These are phyloP conservation scores for Ooceraea biroi DNA, from an alignment of 1,140 invertebrate genomes.

Conservation along the genomic window DNA sequence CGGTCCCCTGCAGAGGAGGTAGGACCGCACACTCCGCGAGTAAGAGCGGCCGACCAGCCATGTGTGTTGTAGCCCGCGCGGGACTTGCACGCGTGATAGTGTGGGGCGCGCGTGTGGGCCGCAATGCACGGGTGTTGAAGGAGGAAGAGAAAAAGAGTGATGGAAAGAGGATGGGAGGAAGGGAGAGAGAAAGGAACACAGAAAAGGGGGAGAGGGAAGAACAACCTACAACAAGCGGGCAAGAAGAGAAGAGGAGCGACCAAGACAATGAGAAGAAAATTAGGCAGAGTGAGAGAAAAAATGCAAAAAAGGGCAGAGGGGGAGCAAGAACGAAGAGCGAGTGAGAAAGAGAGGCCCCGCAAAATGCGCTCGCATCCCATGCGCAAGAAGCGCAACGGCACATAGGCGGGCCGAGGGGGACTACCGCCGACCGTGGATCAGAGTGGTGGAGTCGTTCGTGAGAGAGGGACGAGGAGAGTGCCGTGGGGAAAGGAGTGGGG, in stretches of 20 bases:
- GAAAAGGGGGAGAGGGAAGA: neutral
- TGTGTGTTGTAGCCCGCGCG: conserved; percentile 69
- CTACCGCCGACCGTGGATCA: conserved; percentile 17
- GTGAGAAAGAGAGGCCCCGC: conserved; percentile 20
- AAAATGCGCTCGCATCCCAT: conserved; percentile 52
- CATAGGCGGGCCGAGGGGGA: conserved; percentile 72
- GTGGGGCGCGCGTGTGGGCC: conserved; percentile 72
- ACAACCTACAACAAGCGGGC: conserved; percentile 2
- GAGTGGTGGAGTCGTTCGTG: conserved; percentile 35
- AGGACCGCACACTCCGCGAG: conserved; percentile 71
- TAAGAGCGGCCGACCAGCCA: conserved; percentile 55
- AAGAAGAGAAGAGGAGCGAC: conserved; percentile 42
- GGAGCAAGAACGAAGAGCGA: conserved; percentile 31
- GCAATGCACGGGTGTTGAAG: conserved; percentile 59
- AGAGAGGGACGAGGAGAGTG: conserved; percentile 52
- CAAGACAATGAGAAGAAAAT: conserved; percentile 36
- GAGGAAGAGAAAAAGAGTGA: conserved; percentile 41
- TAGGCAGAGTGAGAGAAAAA: conserved; percentile 65
- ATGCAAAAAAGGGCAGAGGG: conserved; percentile 15
- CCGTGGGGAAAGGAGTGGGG: conserved; percentile 38
- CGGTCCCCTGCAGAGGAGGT: conserved; percentile 78
- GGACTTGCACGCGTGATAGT: conserved; percentile 72
- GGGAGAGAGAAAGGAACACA: neutral
- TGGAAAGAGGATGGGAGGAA: neutral
- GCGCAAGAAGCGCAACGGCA: conserved; percentile 57